Percentiles rank a stretch among this genome's conserved stretches.
Evolutionary conservation across 2,797 vertebrate genomes (phyloP).

Genomic region (Squalus acanthias): DNA sequence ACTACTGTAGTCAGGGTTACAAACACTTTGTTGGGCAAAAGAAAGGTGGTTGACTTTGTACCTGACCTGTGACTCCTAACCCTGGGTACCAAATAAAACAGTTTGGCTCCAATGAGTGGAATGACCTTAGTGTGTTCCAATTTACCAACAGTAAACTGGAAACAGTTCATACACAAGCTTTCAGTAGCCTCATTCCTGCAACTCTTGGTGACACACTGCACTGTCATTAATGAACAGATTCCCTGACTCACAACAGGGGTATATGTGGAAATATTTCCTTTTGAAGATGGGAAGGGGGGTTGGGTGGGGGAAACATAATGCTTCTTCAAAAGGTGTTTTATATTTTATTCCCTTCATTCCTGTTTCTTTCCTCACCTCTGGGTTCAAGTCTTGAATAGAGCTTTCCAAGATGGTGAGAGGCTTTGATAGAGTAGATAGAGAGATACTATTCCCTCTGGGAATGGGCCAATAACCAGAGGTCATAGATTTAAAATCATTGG

Average conservation of each 20-base stretch:
- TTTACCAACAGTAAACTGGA: background rate
- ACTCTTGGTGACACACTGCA: background rate
- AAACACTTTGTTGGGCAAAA: background rate
- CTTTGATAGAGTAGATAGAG: too few species aligned
- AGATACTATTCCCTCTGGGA: too few species aligned
- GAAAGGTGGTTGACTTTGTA: background rate
- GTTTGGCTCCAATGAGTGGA: background rate
- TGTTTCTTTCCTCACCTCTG: background rate
- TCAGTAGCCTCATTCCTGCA: background rate
- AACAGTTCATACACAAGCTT: background rate
- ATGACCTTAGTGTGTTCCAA: background rate
- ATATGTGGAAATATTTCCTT: background rate
- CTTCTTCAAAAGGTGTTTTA: background rate
- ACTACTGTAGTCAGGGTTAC: background rate
- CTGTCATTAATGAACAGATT: background rate
- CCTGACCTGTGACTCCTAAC: background rate
- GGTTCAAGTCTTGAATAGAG: too few species aligned
- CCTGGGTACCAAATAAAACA: background rate
- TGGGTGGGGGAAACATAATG: background rate
- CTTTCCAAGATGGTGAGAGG: too few species aligned
- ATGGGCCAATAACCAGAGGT: too few species aligned
- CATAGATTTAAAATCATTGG: too few species aligned
- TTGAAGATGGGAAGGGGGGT: background rate
- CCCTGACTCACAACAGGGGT: background rate
- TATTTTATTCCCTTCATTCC: background rate